Evolutionary conservation across 2,113 vertebrate genomes (phyloP), one percentile per base, ranked within the genome.

Genomic region (Gasterosteus nipponicus): DNA sequence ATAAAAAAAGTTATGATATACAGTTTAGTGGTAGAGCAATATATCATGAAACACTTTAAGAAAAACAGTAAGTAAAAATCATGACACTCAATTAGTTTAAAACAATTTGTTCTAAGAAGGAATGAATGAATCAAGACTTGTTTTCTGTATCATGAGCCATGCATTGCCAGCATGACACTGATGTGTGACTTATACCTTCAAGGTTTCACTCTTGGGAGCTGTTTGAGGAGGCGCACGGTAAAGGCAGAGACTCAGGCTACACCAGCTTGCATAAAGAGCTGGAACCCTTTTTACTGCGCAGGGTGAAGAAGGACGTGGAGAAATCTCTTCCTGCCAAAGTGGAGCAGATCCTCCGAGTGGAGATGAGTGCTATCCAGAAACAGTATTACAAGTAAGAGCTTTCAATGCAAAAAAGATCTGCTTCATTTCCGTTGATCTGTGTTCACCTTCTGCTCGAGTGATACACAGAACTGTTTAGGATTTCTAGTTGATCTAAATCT

Each of bases 261-360:
- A 95, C 97, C 67, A 99, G 98, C 87, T 96, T 99, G 69, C 98
- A 99, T 89, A 99, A 97, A 90, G 98, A 98, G 80, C 96, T 99
- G 77, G 98, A 99, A 87, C 98, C 98, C 0, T 99, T 99, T 89
- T 85, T 99, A 1, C 92, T 99, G 46, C 96, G 98, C 29, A 88
- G 98, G 80, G 98, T 99, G 86, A 99, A 99, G 91, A 99, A 99
- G 90, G 98, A 99, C 60, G 98, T 99, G 73, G 98, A 99, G 89
- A 99, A 99, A 89, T 99, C 98, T 69, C 95, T 99, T 60, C 98
- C 98, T 85, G 98, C 98, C 78, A 99, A 99, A 82, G 98, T 99
- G 83, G 98, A 99, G 60, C 98, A 99, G 88, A 99, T 99, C 86
- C 90, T 99, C 87, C 88, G 98, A 86, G 97, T 99, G 89, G 98